These are phyloP conservation scores for Poliocrania exsul DNA, from an alignment of 2,797 vertebrate genomes.

Conservation along the genomic window DNA sequence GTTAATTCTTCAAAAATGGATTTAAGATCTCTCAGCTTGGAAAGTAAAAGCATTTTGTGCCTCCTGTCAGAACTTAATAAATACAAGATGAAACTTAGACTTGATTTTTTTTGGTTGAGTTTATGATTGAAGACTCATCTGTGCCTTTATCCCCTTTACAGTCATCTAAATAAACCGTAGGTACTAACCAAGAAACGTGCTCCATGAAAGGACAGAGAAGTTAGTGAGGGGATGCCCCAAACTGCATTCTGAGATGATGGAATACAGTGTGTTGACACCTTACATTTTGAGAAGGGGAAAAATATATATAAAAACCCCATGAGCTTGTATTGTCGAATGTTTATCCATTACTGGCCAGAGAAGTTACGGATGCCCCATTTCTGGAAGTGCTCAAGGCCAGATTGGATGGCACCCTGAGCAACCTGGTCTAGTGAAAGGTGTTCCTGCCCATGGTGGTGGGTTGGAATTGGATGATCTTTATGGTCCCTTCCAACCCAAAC, in stretches of 20 bases:
- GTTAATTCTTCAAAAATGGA: background rate
- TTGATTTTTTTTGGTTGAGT: slow-evolving; percentile 21
- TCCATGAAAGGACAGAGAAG: background rate
- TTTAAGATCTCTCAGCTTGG: background rate
- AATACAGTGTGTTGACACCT: background rate
- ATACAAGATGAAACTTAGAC: background rate
- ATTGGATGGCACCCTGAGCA: background rate
- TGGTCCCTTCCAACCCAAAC: background rate
- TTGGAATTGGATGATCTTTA: background rate
- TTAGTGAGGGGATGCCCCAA: background rate
- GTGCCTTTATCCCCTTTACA: background rate
- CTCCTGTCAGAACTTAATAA: slow-evolving; percentile 24
- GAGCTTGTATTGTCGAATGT: background rate
- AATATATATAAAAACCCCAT: background rate
- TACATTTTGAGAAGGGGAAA: background rate
- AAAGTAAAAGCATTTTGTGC: background rate
- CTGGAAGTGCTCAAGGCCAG: background rate
- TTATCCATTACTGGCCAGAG: background rate
- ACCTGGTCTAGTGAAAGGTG: background rate
- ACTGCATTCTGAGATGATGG: background rate
- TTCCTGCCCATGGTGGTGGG: background rate
- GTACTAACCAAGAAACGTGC: background rate
- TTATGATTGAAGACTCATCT: background rate
- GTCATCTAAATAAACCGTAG: background rate
- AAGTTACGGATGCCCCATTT: background rate